Evolutionary conservation across 2,888 invertebrate species (phyloP), one percentile per base, ranked within the genome.

Genomic region (Drepana falcataria): DNA sequence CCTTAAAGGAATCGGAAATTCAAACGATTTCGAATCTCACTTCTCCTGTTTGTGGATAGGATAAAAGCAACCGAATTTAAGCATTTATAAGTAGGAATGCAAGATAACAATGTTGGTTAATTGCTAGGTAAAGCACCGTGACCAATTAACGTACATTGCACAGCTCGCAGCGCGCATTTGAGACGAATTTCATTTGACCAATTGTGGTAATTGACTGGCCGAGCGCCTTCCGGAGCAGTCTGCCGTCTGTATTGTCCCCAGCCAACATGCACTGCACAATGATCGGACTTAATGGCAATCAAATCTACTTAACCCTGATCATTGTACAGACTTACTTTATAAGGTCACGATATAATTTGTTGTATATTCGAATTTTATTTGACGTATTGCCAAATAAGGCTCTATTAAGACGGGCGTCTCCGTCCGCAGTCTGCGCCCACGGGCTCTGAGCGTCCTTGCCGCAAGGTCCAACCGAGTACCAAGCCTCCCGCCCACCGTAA

Each of bases 111-210:
- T 65, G 72, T 68, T 63, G 64, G 73, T 75, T 83, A 83, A 83
- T 84, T 83, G 82, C 81, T 85, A 87, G 81, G 88, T 88, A 86
- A 77, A 84, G 80, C 83, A 87, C 83, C 90, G 87, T 88, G 87
- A 86, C 90, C 88, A 89, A 89, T 89, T 89, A 88, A 79, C 79
- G 82, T 68, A 59, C 59, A 69, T 64, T 68, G 73, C 64, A 68
- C 66, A 63, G 72, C 72, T 70, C 74, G 73, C 73, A 71, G 75
- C 77, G 76, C 73, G 73, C 77, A 78, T 76, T 75, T 74, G 79
- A 86, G 85, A 85, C 86, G 84, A 86, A 88, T 87, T 87, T 85
- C 85, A 88, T 89, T 90, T 83, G 79, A 85, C 83, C 90, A 89
- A 89, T 90, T 90, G 88, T 80, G 70, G 85, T 89, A 91, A 91